Percentiles rank a stretch among this genome's conserved stretches.
Conservation (phyloP, 2,113 vertebrate species). For the Pedionomus torquatus region DNA sequence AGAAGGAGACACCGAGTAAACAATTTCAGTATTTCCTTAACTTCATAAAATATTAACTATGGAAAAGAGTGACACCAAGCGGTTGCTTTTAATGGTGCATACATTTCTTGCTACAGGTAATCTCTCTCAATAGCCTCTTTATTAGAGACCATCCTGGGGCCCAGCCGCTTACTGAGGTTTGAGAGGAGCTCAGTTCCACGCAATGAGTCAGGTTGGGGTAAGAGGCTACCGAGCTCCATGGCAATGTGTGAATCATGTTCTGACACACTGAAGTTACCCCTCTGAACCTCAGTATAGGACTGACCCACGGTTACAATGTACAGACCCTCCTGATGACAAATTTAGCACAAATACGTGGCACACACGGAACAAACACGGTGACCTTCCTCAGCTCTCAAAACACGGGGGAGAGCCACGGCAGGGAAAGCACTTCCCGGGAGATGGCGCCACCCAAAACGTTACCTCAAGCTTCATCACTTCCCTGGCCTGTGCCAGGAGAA, state of each 20-base stretch:
- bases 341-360: not conserved
- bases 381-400: not conserved
- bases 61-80: constrained; percentile 65
- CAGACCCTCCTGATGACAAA: not conserved
- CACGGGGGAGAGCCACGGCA: accelerated
- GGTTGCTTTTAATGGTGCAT: not conserved
- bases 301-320: not conserved
- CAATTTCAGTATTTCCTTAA: accelerated
- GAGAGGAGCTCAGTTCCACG: not conserved
- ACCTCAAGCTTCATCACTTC: accelerated
- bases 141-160: not conserved
- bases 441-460: not conserved
- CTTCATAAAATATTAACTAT: not conserved
- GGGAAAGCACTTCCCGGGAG: not conserved
- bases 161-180: not conserved
- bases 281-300: not conserved
- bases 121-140: not conserved
- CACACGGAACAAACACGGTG: too few relatives aligned
- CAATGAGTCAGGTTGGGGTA: not conserved
- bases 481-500: accelerated
- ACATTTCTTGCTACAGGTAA: not conserved
- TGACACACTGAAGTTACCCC: not conserved
- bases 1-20: not conserved
- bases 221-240: not conserved
- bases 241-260: not conserved